Evolutionary conservation across 2,888 invertebrate species (phyloP).

Genomic region (Calephelis perditalis): DNA sequence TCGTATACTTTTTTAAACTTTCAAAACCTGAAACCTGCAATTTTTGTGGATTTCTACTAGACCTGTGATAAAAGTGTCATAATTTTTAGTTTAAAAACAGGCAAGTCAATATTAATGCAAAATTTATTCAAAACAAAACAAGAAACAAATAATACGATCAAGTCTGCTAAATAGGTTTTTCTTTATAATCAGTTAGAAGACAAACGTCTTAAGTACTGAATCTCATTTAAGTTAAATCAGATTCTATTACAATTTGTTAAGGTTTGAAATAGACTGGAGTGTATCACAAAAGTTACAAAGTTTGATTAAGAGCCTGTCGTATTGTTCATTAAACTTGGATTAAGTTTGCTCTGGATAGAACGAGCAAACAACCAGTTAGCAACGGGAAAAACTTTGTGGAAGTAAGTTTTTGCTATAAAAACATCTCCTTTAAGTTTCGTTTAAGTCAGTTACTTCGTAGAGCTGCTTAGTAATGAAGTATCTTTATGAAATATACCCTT

Average conservation of each 20-base stretch:
- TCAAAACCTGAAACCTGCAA: slow-evolving; percentile 1
- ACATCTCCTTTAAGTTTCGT: not conserved
- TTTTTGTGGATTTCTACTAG: slow-evolving; percentile 15
- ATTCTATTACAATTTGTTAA: slow-evolving; percentile 30
- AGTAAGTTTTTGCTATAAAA: slow-evolving; percentile 18
- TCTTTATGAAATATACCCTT: too few species aligned
- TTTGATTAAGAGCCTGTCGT: slow-evolving; percentile 79
- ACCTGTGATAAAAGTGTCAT: not conserved
- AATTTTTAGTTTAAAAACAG: slow-evolving; percentile 28
- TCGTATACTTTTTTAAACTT: too few species aligned
- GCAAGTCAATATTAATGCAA: slow-evolving; percentile 32
- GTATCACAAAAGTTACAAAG: slow-evolving; percentile 63
- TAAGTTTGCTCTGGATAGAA: slow-evolving; percentile 76
- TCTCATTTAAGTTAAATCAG: slow-evolving; percentile 32
- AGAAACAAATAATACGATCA: slow-evolving; percentile 73
- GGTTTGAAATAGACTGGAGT: slow-evolving; percentile 36
- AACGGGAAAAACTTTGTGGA: slow-evolving; percentile 61
- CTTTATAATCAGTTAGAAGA: slow-evolving; percentile 39
- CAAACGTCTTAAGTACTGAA: slow-evolving; percentile 34
- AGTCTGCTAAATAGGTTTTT: slow-evolving; percentile 74
- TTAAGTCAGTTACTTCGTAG: not conserved
- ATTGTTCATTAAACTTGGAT: slow-evolving; percentile 80
- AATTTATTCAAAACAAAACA: slow-evolving; percentile 50
- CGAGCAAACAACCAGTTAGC: slow-evolving; percentile 78
- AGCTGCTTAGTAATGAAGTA: too few species aligned